Conservation (phyloP, 2,888 invertebrate species). For the Tachina fera region DNA sequence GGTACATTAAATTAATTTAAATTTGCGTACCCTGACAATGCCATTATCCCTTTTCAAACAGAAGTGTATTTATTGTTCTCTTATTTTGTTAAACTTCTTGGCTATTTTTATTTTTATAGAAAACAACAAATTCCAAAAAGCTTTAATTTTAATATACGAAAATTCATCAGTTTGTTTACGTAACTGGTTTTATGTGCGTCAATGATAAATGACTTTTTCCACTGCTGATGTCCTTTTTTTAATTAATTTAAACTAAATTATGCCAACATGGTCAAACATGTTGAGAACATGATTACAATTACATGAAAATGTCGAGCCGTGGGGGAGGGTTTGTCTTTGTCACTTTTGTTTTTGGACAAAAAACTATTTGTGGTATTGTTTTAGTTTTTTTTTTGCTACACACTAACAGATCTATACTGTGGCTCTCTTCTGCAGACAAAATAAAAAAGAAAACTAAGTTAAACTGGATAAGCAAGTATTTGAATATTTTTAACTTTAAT, state of each 20-base stretch:
- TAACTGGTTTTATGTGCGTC: neutral
- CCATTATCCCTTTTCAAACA: neutral
- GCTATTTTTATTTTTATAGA: neutral
- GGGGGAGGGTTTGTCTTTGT: neutral
- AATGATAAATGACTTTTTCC: slow-evolving; percentile 48
- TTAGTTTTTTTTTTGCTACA: neutral
- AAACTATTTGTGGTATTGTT: slow-evolving; percentile 23
- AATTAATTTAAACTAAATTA: slow-evolving; percentile 57
- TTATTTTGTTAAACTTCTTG: neutral
- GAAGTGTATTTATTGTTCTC: neutral
- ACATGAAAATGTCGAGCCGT: slow-evolving; percentile 17
- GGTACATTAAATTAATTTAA: no score
- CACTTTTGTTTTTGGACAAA: neutral
- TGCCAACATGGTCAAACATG: slow-evolving; percentile 55
- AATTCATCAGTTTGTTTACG: neutral
- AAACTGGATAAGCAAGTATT: slow-evolving; percentile 13
- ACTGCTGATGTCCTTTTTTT: slow-evolving; percentile 1
- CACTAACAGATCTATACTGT: neutral
- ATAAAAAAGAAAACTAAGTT: slow-evolving; percentile 7
- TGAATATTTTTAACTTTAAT: neutral
- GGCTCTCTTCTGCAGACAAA: neutral
- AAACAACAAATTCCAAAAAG: neutral
- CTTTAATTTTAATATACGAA: neutral
- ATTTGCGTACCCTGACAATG: no score
- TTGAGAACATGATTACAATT: slow-evolving; percentile 49